Evolutionary conservation across 2,113 vertebrate species (phyloP).

Genomic region (Lampris incognitus): DNA sequence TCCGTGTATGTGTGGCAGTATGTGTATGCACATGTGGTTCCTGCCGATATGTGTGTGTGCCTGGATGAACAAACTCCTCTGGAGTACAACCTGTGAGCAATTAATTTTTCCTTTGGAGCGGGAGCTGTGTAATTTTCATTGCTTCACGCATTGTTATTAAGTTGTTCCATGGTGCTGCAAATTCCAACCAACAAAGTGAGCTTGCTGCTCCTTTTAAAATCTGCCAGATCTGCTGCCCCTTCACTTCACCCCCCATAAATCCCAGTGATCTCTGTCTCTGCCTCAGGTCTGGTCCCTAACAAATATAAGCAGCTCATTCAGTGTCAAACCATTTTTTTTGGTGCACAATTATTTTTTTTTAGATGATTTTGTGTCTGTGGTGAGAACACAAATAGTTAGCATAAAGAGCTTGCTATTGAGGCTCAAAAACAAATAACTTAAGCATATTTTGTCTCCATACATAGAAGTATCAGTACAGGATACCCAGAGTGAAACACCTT

Average conservation of each 20-base stretch:
- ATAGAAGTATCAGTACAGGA: too few species aligned
- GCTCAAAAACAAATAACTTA: too few species aligned
- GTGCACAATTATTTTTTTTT: conserved; percentile 1
- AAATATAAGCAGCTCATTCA: conserved; percentile 14
- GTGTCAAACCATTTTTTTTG: conserved; percentile 12
- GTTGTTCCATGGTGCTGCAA: conserved; percentile 70
- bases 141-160: conserved; percentile 80
- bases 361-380: background rate
- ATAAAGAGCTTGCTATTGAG: too few species aligned
- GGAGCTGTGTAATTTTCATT: conserved; percentile 78
- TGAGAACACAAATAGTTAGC: too few species aligned
- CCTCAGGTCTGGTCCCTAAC: conserved; percentile 23
- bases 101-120: conserved; percentile 75
- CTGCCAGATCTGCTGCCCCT: conserved; percentile 65
- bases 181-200: conserved; percentile 75
- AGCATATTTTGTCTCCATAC: too few species aligned
- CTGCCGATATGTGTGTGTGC: conserved; percentile 15
- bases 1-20: conserved; percentile 6
- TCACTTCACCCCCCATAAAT: conserved; percentile 35
- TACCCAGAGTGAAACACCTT: too few species aligned
- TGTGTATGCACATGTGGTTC: background rate
- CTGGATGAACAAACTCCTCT: conserved; percentile 62
- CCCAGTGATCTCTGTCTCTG: conserved; percentile 14
- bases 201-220: conserved; percentile 62
- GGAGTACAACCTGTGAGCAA: conserved; percentile 76